A percentile compares a stretch with the other conserved stretches of the same genome.
Conservation (phyloP, 2,113 vertebrate genomes). For the Stigmatopora argus region DNA sequence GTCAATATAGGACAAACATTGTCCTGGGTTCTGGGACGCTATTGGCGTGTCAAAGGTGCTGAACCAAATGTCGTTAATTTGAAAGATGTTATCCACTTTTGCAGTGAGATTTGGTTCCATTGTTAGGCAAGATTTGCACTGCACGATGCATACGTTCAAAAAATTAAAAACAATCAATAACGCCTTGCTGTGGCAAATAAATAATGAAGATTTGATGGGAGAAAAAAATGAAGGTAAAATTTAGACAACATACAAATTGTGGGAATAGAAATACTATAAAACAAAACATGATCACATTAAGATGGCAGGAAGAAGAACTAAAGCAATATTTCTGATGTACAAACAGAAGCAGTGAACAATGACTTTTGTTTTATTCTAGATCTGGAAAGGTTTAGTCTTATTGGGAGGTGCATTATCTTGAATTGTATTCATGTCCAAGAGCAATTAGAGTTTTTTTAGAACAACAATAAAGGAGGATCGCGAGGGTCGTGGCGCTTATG, state of each 20-base stretch:
- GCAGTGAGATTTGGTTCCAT: slow-evolving; percentile 64
- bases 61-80: slow-evolving; percentile 62
- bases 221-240: too few species aligned
- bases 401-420: neutral
- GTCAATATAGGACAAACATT: slow-evolving; percentile 61
- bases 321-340: neutral
- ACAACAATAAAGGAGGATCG: neutral
- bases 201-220: too few species aligned
- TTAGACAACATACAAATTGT: too few species aligned
- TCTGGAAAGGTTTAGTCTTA: neutral
- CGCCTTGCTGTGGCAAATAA: neutral
- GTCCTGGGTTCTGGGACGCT: slow-evolving; percentile 43
- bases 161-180: neutral
- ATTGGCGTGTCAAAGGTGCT: slow-evolving; percentile 53
- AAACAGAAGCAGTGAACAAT: neutral
- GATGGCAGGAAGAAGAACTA: too few species aligned
- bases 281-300: too few species aligned
- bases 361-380: neutral
- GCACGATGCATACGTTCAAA: neutral
- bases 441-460: neutral
- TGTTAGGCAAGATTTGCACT: slow-evolving; percentile 35
- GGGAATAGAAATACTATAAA: too few species aligned
- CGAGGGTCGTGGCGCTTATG: too few species aligned
- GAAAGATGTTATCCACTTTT: slow-evolving; percentile 47
- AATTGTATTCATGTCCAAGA: neutral